These are phyloP conservation scores for Asarcornis scutulata DNA, from an alignment of 2,113 vertebrate genomes.

Conservation along the genomic window DNA sequence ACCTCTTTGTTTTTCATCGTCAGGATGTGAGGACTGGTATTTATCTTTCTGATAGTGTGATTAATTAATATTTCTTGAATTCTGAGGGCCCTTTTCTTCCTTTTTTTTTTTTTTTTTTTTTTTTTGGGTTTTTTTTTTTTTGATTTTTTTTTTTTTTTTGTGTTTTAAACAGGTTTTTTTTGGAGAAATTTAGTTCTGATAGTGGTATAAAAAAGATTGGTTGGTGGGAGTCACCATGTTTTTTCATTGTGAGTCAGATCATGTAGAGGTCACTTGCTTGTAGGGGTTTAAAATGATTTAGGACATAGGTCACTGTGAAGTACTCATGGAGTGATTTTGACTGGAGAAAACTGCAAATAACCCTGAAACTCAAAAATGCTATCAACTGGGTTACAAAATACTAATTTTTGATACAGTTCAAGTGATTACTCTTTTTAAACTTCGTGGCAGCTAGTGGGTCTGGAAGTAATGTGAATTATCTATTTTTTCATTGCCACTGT, in stretches of 20 bases:
- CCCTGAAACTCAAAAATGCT: constrained; percentile 26
- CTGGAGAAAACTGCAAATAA: constrained; percentile 44
- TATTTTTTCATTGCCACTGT: neutral
- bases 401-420: constrained; percentile 11
- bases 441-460: constrained; percentile 13
- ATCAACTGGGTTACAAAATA: constrained; percentile 27
- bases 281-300: constrained; percentile 54
- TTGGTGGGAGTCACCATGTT: neutral
- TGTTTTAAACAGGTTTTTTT: constrained; percentile 13
- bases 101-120: constrained; percentile 39
- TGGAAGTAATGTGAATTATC: constrained; percentile 13
- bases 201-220: constrained; percentile 1
- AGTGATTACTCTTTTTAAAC: constrained; percentile 10
- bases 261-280: constrained; percentile 47
- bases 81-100: neutral
- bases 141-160: constrained; percentile 49
- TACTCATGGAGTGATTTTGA: constrained; percentile 35
- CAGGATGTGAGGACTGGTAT: neutral
- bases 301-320: constrained; percentile 33
- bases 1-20: constrained; percentile 25
- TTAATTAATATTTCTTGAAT: constrained; percentile 64
- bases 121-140: constrained; percentile 43
- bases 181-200: constrained; percentile 24
- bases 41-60: constrained; percentile 6
- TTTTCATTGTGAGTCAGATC: constrained; percentile 51